Percentiles rank a stretch among this genome's conserved stretches.
Conservation (phyloP, 1,140 invertebrate genomes). For the Brachionus koreanus region DNA sequence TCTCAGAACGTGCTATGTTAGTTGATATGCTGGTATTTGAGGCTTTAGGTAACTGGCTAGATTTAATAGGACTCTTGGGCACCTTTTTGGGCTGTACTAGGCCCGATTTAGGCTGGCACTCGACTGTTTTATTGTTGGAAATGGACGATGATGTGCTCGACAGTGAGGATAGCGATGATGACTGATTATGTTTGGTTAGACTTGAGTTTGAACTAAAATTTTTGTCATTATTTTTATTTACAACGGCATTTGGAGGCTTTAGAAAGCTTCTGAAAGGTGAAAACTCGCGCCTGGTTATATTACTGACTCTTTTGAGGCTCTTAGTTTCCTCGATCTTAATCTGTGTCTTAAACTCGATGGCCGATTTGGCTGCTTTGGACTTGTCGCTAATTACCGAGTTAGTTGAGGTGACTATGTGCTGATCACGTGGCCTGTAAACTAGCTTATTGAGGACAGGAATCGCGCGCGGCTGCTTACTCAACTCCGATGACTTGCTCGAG, state of each 20-base stretch:
- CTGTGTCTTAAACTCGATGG: background rate
- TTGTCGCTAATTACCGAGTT: background rate
- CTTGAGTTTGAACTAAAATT: background rate
- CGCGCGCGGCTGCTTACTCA: background rate
- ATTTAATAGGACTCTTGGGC: background rate
- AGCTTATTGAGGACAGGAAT: background rate
- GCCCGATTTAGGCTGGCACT: background rate
- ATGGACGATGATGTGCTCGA: background rate
- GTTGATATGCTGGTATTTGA: background rate
- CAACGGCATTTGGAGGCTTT: background rate
- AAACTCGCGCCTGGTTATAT: background rate
- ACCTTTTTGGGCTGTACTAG: background rate
- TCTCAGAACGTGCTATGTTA: background rate
- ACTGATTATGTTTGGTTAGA: background rate
- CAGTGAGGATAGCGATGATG: background rate
- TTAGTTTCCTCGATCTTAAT: background rate
- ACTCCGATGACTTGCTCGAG: background rate
- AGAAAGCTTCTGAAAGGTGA: slow-evolving; percentile 20
- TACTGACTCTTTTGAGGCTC: background rate
- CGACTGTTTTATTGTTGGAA: background rate
- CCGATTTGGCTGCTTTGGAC: background rate
- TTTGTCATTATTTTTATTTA: background rate
- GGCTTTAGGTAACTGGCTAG: background rate
- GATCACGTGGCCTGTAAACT: background rate
- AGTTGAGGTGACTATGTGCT: background rate